phyloP scores from a whole-genome alignment of 2,888 invertebrate genomes.

The Caradrina clavipalpis region DNA sequence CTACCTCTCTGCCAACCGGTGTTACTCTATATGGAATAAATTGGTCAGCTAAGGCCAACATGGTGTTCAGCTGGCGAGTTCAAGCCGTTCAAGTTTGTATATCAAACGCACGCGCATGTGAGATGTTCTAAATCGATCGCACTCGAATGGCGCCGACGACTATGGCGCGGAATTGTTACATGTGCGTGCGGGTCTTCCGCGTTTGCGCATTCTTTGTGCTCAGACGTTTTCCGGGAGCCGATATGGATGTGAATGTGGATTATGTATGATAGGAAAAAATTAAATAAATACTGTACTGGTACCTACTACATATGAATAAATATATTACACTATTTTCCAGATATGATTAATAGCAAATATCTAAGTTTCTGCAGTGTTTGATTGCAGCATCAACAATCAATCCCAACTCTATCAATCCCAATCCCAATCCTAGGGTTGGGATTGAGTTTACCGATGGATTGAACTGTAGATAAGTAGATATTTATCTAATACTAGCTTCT shows the following conservation, averaged over 20 bases:
- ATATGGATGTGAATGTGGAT: slow-evolving; percentile 59
- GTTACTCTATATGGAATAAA: slow-evolving; percentile 78
- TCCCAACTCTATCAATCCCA: too few species aligned
- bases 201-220: slow-evolving; percentile 71
- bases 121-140: slow-evolving; percentile 75
- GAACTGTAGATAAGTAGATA: too few species aligned
- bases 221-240: slow-evolving; percentile 72
- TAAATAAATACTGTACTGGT: not conserved
- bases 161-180: slow-evolving; percentile 63
- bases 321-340: too few species aligned
- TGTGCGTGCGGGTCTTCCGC: slow-evolving; percentile 77
- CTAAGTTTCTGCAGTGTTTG: too few species aligned
- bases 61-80: slow-evolving; percentile 66
- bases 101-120: slow-evolving; percentile 57
- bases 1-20: slow-evolving; percentile 73
- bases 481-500: too few species aligned
- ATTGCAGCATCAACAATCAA: too few species aligned
- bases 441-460: too few species aligned
- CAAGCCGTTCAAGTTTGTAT: slow-evolving; percentile 59
- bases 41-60: slow-evolving; percentile 78
- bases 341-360: too few species aligned
- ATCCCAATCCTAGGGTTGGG: too few species aligned
- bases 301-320: too few species aligned
- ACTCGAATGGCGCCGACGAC: slow-evolving; percentile 64
- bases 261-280: slow-evolving; percentile 13